Evolutionary conservation across 2,797 vertebrate genomes (phyloP).

Genomic region (Helostoma temminkii): DNA sequence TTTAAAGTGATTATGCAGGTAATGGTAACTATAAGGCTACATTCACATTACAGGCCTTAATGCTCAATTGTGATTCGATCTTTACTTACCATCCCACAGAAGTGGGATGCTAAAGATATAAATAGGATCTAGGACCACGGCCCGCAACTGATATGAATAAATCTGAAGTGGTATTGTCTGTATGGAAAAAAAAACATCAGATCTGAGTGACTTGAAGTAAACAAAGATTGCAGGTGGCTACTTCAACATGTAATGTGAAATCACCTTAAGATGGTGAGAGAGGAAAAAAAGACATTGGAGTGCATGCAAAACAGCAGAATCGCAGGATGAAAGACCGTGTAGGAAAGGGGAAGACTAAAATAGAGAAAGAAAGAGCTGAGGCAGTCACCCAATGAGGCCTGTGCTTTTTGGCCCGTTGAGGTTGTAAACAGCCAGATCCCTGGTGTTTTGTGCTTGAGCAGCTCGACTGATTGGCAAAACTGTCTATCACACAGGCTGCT

Average conservation of each 20-base stretch:
- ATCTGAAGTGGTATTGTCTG: too few relatives aligned
- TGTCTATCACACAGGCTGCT: slow-evolving; percentile 75
- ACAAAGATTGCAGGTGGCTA: too few relatives aligned
- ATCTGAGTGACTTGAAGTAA: too few relatives aligned
- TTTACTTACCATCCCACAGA: too few relatives aligned
- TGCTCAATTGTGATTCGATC: too few relatives aligned
- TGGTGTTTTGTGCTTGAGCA: slow-evolving; percentile 75
- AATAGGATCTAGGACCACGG: too few relatives aligned
- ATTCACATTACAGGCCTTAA: too few relatives aligned
- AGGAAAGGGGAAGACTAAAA: not conserved
- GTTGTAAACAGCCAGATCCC: slow-evolving; percentile 75
- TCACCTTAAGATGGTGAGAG: too few relatives aligned
- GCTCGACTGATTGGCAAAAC: slow-evolving; percentile 79
- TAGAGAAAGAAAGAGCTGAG: slow-evolving; percentile 12
- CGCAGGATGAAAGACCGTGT: slow-evolving; percentile 22
- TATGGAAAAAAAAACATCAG: too few relatives aligned
- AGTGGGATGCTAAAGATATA: too few relatives aligned
- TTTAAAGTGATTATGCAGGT: slow-evolving; percentile 40
- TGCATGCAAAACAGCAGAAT: slow-evolving; percentile 22
- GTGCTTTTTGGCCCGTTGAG: slow-evolving; percentile 66
- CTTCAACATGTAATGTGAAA: too few relatives aligned
- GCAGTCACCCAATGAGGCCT: slow-evolving; percentile 62
- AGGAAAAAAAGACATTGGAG: slow-evolving; percentile 11
- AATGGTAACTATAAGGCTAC: slow-evolving; percentile 6
- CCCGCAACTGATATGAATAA: too few relatives aligned